Evolutionary conservation across 2,113 vertebrate genomes (phyloP).

Genomic region (Semicossyphus pulcher): DNA sequence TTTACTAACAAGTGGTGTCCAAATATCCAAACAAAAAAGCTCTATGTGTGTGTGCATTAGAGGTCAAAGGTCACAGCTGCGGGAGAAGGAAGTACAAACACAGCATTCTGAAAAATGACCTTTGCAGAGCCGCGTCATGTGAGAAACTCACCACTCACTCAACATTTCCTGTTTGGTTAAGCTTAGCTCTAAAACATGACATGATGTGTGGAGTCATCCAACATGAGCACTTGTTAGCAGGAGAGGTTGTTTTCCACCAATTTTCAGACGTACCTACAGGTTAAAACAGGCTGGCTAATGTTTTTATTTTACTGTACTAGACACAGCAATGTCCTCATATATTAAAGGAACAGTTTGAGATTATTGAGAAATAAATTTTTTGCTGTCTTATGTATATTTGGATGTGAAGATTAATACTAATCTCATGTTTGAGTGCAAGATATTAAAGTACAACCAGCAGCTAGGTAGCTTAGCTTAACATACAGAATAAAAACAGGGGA

Average conservation of each 20-base stretch:
- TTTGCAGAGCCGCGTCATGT: slow-evolving; percentile 36
- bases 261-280: no score
- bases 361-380: no score
- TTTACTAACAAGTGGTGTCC: slow-evolving; percentile 51
- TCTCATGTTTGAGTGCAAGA: no score
- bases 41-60: slow-evolving; percentile 7
- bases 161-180: slow-evolving; percentile 34
- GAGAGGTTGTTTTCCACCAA: background rate
- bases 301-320: no score
- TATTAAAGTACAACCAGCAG: no score
- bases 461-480: no score
- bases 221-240: background rate
- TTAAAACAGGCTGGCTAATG: no score
- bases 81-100: slow-evolving; percentile 66
- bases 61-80: slow-evolving; percentile 72
- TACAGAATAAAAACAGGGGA: no score
- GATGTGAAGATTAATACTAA: no score
- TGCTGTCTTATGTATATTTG: no score
- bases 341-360: no score
- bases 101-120: slow-evolving; percentile 47
- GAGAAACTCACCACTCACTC: slow-evolving; percentile 35
- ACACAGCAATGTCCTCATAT: no score
- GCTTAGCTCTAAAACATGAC: background rate
- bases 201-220: background rate
- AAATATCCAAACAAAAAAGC: slow-evolving; percentile 31